phyloP scores from a whole-genome alignment of 2,888 invertebrate genomes.

The Andrena fulva region DNA sequence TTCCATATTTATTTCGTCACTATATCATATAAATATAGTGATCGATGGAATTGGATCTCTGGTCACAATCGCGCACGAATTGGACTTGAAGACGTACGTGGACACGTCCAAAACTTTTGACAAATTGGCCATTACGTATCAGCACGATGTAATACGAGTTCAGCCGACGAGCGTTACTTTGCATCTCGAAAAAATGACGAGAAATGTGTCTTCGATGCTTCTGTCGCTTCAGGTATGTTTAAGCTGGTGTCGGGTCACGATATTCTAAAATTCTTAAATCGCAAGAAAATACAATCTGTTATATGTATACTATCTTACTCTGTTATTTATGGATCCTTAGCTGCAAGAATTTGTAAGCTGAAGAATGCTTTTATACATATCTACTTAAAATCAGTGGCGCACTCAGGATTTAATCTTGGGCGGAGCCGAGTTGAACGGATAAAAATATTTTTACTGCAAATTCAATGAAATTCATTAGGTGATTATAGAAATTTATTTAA shows the following conservation, averaged over 20 bases:
- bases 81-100: constrained; percentile 77
- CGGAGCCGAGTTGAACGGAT: no score
- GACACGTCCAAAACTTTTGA: constrained; percentile 79
- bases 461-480: no score
- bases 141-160: constrained; percentile 57
- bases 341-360: no score
- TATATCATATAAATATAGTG: constrained; percentile 52
- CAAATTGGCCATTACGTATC: constrained; percentile 72
- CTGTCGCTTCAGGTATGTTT: constrained; percentile 63
- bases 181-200: constrained; percentile 69
- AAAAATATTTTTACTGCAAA: no score
- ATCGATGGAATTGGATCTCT: constrained; percentile 75
- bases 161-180: constrained; percentile 54
- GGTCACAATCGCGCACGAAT: constrained; percentile 72
- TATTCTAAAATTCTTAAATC: no score
- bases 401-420: no score
- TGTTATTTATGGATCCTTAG: no score
- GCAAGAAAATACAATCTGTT: no score
- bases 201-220: constrained; percentile 59
- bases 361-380: no score
- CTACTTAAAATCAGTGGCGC: no score
- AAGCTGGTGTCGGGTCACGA: background rate
- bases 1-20: background rate
- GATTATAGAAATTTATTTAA: no score
- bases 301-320: no score